These are phyloP conservation scores for Sphaeramia orbicularis DNA, from an alignment of 2,797 vertebrate species.

Conservation along the genomic window DNA sequence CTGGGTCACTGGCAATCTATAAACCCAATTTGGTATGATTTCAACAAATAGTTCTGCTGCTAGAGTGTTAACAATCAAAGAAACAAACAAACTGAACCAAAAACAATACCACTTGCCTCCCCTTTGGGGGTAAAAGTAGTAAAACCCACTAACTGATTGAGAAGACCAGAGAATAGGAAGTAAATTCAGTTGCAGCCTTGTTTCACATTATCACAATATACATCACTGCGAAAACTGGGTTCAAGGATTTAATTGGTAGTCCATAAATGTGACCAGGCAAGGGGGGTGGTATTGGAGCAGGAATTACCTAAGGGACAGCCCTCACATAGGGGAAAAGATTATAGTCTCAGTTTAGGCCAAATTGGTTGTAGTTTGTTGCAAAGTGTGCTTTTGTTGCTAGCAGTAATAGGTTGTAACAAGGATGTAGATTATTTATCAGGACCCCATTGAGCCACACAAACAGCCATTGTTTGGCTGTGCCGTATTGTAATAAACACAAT, in stretches of 20 bases:
- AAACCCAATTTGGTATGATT: no score
- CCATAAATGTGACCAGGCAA: no score
- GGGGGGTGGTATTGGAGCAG: not conserved
- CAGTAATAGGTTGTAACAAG: constrained; percentile 32
- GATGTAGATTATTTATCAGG: constrained; percentile 39
- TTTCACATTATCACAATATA: not conserved
- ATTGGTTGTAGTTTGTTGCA: constrained; percentile 31
- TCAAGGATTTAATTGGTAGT: no score
- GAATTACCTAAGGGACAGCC: constrained; percentile 4
- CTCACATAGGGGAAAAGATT: constrained; percentile 22
- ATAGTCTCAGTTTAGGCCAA: constrained; percentile 29
- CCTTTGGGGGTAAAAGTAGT: no score
- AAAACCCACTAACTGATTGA: not conserved
- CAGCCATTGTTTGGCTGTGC: constrained; percentile 38
- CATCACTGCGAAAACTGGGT: not conserved
- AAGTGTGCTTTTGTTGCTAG: constrained; percentile 31
- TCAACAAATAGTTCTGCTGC: no score
- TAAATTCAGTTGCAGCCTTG: not conserved
- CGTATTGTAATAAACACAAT: constrained; percentile 39
- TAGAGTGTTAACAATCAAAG: no score
- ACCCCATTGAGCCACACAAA: constrained; percentile 16
- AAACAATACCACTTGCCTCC: no score
- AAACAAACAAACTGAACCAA: no score
- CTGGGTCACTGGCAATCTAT: no score
- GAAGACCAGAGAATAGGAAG: not conserved